Evolutionary conservation across 2,888 invertebrate genomes (phyloP).

Genomic region (Macroteleia sp.): DNA sequence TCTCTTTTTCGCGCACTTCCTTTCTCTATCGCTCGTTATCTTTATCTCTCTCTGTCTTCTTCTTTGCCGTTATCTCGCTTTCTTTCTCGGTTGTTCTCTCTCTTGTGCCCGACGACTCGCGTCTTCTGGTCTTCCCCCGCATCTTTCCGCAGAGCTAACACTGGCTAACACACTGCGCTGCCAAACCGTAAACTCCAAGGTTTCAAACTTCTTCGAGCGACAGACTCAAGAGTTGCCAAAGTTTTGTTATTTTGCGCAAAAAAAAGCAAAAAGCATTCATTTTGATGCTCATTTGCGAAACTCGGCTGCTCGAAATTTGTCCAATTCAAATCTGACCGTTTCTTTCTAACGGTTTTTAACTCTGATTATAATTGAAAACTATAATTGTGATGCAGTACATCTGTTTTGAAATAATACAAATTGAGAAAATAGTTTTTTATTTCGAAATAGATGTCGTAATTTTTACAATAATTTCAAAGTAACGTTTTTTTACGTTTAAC

Average conservation of each 20-base stretch:
- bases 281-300: constrained; percentile 34
- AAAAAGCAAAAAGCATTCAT: constrained; percentile 24
- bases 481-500: too few species aligned
- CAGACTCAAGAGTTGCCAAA: constrained; percentile 48
- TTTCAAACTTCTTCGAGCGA: constrained; percentile 67
- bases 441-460: too few species aligned
- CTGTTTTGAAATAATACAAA: too few species aligned
- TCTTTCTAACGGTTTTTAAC: too few species aligned
- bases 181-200: constrained; percentile 70
- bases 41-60: neutral
- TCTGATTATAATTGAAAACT: too few species aligned
- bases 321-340: too few species aligned
- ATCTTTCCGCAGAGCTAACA: constrained; percentile 72
- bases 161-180: constrained; percentile 68
- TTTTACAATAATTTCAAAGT: too few species aligned
- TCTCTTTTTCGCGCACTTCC: neutral
- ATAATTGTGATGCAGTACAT: too few species aligned
- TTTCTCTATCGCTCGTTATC: neutral
- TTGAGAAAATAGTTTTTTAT: too few species aligned
- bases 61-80: neutral
- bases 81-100: constrained; percentile 4
- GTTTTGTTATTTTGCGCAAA: constrained; percentile 46
- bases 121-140: constrained; percentile 71
- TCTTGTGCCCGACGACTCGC: constrained; percentile 61
- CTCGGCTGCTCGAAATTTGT: too few species aligned